Evolutionary conservation across 2,888 invertebrate genomes (phyloP).

Genomic region (Patella depressa): DNA sequence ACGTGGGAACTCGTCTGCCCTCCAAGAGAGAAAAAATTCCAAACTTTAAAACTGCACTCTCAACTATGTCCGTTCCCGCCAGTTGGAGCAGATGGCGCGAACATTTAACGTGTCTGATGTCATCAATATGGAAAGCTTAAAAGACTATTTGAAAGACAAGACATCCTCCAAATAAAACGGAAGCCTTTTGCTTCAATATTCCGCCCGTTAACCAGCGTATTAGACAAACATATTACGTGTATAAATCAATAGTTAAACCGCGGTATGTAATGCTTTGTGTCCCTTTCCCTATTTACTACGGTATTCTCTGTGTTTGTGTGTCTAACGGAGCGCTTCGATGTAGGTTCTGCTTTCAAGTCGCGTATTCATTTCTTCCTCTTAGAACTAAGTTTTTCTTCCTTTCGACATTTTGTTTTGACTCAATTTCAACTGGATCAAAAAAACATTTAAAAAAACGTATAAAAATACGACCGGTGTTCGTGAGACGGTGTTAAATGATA

Average conservation of each 20-base stretch:
- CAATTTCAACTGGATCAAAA: neutral
- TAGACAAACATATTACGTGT: neutral
- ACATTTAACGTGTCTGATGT: neutral
- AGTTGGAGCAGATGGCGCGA: neutral
- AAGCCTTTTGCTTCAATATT: no score
- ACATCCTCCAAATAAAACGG: no score
- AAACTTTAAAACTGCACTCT: neutral
- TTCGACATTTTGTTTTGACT: neutral
- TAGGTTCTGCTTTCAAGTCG: neutral
- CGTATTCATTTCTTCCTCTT: neutral
- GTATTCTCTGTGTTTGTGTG: neutral
- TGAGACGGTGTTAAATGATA: no score
- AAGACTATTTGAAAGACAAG: no score
- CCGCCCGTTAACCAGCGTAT: neutral
- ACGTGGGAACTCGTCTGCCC: neutral
- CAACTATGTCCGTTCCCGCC: neutral
- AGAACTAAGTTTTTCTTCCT: neutral
- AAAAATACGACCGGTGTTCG: no score
- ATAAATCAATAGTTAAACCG: neutral
- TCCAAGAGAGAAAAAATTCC: neutral
- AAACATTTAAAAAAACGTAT: no score
- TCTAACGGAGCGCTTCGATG: neutral
- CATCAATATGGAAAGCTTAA: neutral
- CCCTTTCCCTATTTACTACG: neutral
- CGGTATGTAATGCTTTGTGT: no score